Evolutionary conservation across 2,888 invertebrate species (phyloP).

Genomic region (Mactromeris polynyma): DNA sequence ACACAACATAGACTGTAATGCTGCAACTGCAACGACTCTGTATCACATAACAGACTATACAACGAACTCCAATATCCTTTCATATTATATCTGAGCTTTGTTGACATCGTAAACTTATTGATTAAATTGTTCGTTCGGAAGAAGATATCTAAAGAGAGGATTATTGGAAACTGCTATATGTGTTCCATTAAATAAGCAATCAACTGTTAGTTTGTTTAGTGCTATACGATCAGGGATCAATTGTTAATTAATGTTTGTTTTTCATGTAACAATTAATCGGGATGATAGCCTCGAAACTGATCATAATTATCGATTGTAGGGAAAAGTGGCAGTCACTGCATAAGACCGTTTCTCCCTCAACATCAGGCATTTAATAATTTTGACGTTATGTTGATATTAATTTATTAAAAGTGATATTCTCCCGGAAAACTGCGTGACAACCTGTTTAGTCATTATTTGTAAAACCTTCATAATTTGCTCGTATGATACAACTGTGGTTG

Average conservation of each 20-base stretch:
- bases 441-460: background rate
- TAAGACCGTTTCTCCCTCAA: background rate
- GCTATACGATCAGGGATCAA: background rate
- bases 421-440: background rate
- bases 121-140: background rate
- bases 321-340: no score
- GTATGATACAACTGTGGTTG: background rate
- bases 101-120: background rate
- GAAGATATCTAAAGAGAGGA: background rate
- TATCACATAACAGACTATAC: background rate
- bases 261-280: background rate
- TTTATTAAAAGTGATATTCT: background rate
- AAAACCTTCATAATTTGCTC: background rate
- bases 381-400: background rate
- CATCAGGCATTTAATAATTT: background rate
- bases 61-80: background rate
- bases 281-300: background rate
- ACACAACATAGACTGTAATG: no score
- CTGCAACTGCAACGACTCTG: background rate
- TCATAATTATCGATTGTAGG: background rate
- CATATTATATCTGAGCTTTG: background rate
- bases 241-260: background rate
- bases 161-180: background rate
- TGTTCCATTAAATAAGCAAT: conserved; percentile 3
- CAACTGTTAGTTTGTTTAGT: background rate